These are phyloP conservation scores for Budorcas taxicolor DNA, from an alignment of 2,113 vertebrate genomes.

Conservation along the genomic window DNA sequence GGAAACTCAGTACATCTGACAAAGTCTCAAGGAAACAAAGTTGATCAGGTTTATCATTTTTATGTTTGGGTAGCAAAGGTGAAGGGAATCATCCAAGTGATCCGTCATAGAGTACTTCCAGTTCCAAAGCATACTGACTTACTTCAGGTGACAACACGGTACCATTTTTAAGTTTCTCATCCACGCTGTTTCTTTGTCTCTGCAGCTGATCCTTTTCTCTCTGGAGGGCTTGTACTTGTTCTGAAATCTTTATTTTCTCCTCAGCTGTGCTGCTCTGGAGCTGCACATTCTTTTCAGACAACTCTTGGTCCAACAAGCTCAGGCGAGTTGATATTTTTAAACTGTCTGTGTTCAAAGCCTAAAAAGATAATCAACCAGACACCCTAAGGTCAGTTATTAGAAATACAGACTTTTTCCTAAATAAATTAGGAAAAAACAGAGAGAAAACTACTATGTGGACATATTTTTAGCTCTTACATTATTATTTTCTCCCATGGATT, in stretches of 20 bases:
- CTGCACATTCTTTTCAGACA: conserved; percentile 78
- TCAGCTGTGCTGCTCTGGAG: conserved; percentile 76
- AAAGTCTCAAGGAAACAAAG: conserved; percentile 48
- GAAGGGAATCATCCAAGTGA: neutral
- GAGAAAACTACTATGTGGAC: conserved; percentile 21
- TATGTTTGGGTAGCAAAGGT: conserved; percentile 35
- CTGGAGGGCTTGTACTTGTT: conserved; percentile 82
- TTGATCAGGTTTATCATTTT: conserved; percentile 37
- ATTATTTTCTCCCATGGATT: neutral
- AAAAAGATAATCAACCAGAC: conserved; percentile 35
- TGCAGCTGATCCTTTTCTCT: conserved; percentile 82
- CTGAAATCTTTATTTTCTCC: conserved; percentile 75
- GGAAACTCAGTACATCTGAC: neutral
- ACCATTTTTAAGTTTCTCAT: conserved; percentile 85
- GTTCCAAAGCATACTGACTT: conserved; percentile 71
- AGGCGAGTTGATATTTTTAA: conserved; percentile 82
- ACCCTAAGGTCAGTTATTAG: neutral
- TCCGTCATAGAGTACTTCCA: conserved; percentile 52
- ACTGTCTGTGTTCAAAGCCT: conserved; percentile 88
- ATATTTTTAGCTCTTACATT: conserved; percentile 20
- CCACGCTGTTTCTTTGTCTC: conserved; percentile 81
- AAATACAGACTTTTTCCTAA: neutral
- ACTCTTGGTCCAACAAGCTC: conserved; percentile 83
- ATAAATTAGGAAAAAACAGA: neutral
- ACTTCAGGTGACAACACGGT: conserved; percentile 85